phyloP scores from a whole-genome alignment of 2,113 vertebrate genomes.

The Rhinogobius similis region DNA sequence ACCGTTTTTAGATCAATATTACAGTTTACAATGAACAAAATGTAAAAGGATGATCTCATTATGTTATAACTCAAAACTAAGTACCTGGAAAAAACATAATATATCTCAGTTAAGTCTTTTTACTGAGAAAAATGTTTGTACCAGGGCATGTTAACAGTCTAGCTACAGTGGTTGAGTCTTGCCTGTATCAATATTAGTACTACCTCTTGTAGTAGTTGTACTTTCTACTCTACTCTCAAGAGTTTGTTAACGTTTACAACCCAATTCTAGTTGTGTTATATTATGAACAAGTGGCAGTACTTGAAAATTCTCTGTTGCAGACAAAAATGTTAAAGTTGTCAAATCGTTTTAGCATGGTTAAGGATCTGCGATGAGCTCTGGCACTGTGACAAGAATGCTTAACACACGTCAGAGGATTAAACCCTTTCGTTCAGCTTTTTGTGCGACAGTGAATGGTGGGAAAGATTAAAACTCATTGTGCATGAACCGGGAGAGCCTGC shows the following conservation, averaged over 20 bases:
- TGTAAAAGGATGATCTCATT: no score
- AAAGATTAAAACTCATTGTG: slow-evolving; percentile 34
- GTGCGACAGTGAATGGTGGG: slow-evolving; percentile 43
- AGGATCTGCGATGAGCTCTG: slow-evolving; percentile 59
- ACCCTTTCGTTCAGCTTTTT: slow-evolving; percentile 53
- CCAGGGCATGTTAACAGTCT: no score
- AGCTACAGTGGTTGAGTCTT: no score
- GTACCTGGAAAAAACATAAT: no score
- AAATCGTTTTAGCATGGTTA: slow-evolving; percentile 43
- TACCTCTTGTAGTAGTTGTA: no score
- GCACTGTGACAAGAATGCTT: slow-evolving; percentile 45
- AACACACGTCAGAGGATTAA: slow-evolving; percentile 52
- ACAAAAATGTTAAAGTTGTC: slow-evolving; percentile 13
- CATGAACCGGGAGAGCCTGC: slow-evolving; percentile 36
- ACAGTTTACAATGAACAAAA: no score
- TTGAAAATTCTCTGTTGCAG: neutral
- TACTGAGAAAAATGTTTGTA: no score
- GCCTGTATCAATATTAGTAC: no score
- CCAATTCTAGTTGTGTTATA: neutral
- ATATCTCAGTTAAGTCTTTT: no score
- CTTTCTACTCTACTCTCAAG: no score
- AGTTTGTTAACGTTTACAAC: neutral
- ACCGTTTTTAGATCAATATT: no score
- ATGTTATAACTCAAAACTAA: no score
- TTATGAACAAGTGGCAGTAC: neutral